Evolutionary conservation across 2,888 invertebrate genomes (phyloP).

Genomic region (Ophioninae sp.): DNA sequence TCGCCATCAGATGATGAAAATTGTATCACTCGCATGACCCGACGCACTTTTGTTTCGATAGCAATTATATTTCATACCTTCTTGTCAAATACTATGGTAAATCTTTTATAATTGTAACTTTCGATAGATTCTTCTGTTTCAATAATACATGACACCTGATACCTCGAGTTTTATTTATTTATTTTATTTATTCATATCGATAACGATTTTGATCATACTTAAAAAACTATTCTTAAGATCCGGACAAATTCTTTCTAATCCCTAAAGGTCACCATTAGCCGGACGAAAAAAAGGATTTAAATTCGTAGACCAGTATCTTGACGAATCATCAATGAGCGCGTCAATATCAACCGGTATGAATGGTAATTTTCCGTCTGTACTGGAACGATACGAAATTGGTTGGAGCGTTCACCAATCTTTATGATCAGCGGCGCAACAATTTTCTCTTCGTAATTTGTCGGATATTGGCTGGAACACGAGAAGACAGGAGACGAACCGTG

Average conservation of each 20-base stretch:
- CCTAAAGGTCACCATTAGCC: too few species aligned
- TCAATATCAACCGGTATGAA: background rate
- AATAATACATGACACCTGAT: background rate
- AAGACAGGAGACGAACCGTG: conserved; percentile 8
- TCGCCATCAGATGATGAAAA: background rate
- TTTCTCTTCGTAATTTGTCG: conserved; percentile 2
- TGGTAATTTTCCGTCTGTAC: background rate
- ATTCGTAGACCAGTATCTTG: background rate
- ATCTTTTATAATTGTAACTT: background rate
- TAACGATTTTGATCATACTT: too few species aligned
- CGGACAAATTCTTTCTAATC: too few species aligned
- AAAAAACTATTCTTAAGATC: too few species aligned
- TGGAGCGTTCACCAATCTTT: background rate
- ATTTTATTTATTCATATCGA: too few species aligned
- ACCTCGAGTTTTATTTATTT: too few species aligned
- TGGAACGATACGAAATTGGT: background rate
- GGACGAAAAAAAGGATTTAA: too few species aligned
- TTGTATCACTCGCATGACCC: background rate
- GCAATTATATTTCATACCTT: background rate
- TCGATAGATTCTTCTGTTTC: background rate
- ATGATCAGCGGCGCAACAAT: background rate
- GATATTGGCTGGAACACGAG: background rate
- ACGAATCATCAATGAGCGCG: background rate
- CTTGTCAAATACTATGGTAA: background rate
- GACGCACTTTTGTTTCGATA: background rate